These are phyloP conservation scores for Acrobasis suavella DNA, from an alignment of 2,888 invertebrate genomes.

Conservation along the genomic window DNA sequence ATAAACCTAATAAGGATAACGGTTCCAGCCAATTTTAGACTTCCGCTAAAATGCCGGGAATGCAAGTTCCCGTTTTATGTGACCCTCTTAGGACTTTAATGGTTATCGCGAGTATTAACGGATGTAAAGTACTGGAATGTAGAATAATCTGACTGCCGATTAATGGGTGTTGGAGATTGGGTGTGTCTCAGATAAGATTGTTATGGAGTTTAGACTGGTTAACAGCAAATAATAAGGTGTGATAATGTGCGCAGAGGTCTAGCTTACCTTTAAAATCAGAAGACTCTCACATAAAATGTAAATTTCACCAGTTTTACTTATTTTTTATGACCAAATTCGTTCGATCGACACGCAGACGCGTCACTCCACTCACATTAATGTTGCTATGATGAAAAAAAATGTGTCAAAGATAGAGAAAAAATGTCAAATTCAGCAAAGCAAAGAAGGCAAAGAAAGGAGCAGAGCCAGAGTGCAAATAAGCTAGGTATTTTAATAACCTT, in stretches of 20 bases:
- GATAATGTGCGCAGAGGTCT: neutral
- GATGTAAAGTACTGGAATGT: slow-evolving; percentile 2
- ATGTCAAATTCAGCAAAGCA: no score
- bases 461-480: no score
- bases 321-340: slow-evolving; percentile 57
- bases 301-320: slow-evolving; percentile 43
- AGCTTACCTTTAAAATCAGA: slow-evolving; percentile 47
- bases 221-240: neutral
- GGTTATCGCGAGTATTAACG: neutral
- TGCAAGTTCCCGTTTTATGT: slow-evolving; percentile 32
- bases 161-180: slow-evolving; percentile 3
- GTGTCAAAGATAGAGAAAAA: neutral
- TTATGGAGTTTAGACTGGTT: neutral
- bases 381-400: slow-evolving; percentile 38
- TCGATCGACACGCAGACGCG: slow-evolving; percentile 67
- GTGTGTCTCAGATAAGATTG: slow-evolving; percentile 16
- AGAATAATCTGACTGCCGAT: slow-evolving; percentile 5
- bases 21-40: slow-evolving; percentile 45
- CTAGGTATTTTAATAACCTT: no score
- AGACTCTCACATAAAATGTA: slow-evolving; percentile 36
- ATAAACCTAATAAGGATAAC: slow-evolving; percentile 77
- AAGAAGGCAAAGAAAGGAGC: no score
- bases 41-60: slow-evolving; percentile 48
- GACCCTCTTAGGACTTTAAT: neutral
- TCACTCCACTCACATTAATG: slow-evolving; percentile 52